These are phyloP conservation scores for Oreochromis aureus DNA, from an alignment of 2,113 vertebrate species.

Conservation along the genomic window DNA sequence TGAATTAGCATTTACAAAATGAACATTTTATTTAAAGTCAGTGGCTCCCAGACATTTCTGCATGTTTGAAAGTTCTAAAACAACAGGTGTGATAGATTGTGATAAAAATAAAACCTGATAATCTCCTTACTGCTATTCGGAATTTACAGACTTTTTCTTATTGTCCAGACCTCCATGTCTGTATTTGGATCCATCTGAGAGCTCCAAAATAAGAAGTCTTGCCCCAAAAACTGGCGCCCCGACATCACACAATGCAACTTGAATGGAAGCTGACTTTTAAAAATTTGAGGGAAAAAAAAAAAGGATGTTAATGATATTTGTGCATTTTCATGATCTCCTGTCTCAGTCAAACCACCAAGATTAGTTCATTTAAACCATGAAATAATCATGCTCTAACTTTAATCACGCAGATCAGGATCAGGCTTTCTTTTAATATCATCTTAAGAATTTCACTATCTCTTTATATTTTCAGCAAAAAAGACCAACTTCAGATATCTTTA, in stretches of 20 bases:
- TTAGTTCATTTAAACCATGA: not conserved
- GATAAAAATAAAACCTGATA: not conserved
- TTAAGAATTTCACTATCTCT: not conserved
- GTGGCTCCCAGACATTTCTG: not conserved
- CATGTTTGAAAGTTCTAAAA: not conserved
- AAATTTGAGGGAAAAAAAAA: not conserved
- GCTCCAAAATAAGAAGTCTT: not conserved
- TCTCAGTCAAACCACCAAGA: not conserved
- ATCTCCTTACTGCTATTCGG: not conserved
- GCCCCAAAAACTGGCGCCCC: fast-evolving
- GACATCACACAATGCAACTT: not conserved
- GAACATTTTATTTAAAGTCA: not conserved
- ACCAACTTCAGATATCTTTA: not conserved
- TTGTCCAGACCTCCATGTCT: not conserved
- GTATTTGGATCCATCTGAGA: not conserved
- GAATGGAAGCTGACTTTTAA: not conserved
- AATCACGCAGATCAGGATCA: not conserved
- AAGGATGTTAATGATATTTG: not conserved
- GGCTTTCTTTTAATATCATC: too few relatives aligned
- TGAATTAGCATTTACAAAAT: not conserved
- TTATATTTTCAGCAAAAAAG: not conserved
- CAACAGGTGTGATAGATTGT: not conserved
- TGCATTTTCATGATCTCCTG: not conserved
- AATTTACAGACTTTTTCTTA: not conserved
- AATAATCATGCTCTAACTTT: not conserved